These are phyloP conservation scores for Dione juno DNA, from an alignment of 2,888 invertebrate genomes.

Conservation along the genomic window DNA sequence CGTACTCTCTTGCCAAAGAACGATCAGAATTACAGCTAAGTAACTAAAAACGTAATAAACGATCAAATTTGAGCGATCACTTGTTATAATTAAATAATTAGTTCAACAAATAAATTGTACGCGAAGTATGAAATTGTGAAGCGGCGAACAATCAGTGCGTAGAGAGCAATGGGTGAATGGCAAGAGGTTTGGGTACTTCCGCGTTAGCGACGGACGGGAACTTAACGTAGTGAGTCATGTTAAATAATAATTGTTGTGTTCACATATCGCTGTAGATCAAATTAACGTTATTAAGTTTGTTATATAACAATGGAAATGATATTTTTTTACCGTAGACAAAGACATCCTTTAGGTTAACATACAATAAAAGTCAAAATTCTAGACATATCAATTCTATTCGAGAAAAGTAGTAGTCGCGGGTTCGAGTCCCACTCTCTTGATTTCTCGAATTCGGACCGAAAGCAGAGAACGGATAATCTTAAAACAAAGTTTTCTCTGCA, in stretches of 20 bases:
- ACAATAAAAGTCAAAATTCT: too few species aligned
- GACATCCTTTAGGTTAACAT: too few species aligned
- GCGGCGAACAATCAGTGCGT: constrained; percentile 21
- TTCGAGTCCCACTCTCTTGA: background rate
- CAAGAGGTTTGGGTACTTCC: constrained; percentile 19
- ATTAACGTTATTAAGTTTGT: too few species aligned
- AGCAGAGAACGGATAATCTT: background rate
- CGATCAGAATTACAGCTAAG: background rate
- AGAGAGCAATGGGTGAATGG: constrained; percentile 18
- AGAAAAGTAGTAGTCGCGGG: background rate
- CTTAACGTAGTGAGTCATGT: background rate
- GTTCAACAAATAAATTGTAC: constrained; percentile 15
- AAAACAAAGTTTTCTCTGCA: background rate
- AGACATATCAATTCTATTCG: background rate
- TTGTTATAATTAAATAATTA: constrained; percentile 20
- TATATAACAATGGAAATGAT: too few species aligned
- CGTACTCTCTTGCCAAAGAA: background rate
- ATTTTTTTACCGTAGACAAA: too few species aligned
- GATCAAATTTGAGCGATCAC: background rate
- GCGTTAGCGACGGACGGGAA: background rate
- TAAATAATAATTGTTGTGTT: too few species aligned
- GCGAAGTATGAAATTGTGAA: constrained; percentile 12
- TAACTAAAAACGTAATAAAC: background rate
- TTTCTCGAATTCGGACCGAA: too few species aligned
- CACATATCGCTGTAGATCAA: too few species aligned